Conservation (phyloP, 2,888 invertebrate genomes). For the Gymnosoma rotundatum region DNA sequence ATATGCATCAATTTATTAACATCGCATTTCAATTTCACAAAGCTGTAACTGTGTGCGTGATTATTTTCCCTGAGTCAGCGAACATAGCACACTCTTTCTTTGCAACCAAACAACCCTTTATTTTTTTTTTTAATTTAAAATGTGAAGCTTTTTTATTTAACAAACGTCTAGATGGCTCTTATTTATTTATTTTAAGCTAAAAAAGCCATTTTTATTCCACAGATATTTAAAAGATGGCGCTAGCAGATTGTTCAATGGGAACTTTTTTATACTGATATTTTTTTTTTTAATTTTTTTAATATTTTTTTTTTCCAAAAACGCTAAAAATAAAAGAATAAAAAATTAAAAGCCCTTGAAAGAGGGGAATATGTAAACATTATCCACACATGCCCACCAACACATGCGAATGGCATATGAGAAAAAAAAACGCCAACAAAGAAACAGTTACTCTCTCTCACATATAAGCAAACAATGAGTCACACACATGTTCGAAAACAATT, state of each 20-base stretch:
- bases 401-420: conserved; percentile 3
- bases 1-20: conserved; percentile 29
- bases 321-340: conserved; percentile 69
- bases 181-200: conserved; percentile 73
- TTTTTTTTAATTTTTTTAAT: conserved; percentile 38
- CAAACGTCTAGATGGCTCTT: conserved; percentile 69
- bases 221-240: conserved; percentile 76
- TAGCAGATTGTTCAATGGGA: conserved; percentile 58
- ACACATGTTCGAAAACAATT: conserved; percentile 17
- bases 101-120: conserved; percentile 63
- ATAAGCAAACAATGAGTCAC: conserved; percentile 7
- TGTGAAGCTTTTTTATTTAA: conserved; percentile 71
- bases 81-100: conserved; percentile 28
- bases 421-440: conserved; percentile 14
- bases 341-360: conserved; percentile 64
- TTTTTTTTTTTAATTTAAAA: conserved; percentile 9
- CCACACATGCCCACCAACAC: conserved; percentile 11
- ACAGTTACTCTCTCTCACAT: conserved; percentile 48
- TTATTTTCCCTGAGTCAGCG: conserved; percentile 11
- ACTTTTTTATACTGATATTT: conserved; percentile 65
- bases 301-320: conserved; percentile 48
- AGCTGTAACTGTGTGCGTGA: not conserved
- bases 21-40: not conserved
- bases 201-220: conserved; percentile 71
- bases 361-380: conserved; percentile 52